Evolutionary conservation across 2,888 invertebrate genomes (phyloP), one percentile per base, ranked within the genome.

Genomic region (Eledone cirrhosa): DNA sequence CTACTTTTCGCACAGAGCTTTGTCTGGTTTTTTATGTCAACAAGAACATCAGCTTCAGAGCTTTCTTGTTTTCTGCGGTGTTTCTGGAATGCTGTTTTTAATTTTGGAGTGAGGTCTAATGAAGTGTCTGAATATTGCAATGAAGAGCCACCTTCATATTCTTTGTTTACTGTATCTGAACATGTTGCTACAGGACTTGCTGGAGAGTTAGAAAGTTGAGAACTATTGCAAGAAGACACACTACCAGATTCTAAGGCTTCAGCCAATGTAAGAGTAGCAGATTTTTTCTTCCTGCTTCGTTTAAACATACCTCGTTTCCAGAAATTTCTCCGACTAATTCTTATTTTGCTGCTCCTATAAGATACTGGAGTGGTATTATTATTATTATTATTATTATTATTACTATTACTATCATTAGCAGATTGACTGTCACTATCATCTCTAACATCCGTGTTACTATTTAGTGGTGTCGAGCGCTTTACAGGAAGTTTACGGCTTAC

Each of bases 401-500:
- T 29, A 67, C 4, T 13, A 7, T 16, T 19, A 31, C 31, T 29
- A 27, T 27, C 29, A 67, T 41, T 33, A 27, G 72, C 24, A 19
- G 22, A 31, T 5, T 41, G n/a, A n/a, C 41, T 41, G 29, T 29
- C 72, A 41, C 41, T 41, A 22, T 72, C 33, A 13, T 72, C 33
- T 16, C 2, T n/a, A 31, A 41, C 22, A 16, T 19, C 22, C 14
- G 29, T n/a, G 31, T 31, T 3, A n/a, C n/a, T 13, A 22, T 72
- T 31, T 41, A 72, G 24, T 5, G 33, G 5, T 3, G 13, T 33
- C 0, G 72, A 33, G 4, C 72, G 72, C 22, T 72, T 72, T n/a
- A 72, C 72, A 41, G 72, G 72, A n/a, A 72, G 24, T 31, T 72
- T 72, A 41, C 72, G 33, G 13, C 72, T 41, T n/a, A 72, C 33